Base-by-base conservation (phyloP, 2,797 vertebrate genomes). In the Aotus griseimembra region DNA sequence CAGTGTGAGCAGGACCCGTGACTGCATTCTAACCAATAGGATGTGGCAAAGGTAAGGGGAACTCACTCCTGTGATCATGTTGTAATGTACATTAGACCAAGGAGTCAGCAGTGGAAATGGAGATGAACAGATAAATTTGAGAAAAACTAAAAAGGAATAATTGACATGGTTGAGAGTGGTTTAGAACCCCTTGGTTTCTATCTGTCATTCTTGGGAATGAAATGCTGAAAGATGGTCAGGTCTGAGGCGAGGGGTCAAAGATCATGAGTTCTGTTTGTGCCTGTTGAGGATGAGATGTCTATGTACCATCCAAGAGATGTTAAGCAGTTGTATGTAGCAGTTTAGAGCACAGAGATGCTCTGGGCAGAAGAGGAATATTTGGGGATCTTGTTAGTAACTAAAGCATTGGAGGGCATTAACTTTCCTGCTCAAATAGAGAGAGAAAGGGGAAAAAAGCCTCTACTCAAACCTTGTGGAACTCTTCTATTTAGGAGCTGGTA, bases 121-220 rank as follows among this genome's bases (percentile, higher is more conserved):
- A 90, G 36, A 90, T 12, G 73, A 94, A 61, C n/a, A 89, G 80
- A 75, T 85, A 46, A n/a, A 87, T 55, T 80, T 93, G 89, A 93
- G 46, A 94, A 96, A 96, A 89, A 70, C 57, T 67, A 24, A 39
- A 8, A 95, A 85, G 48, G 52, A 48, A 82, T 86, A 88, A 46
- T 20, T 36, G 70, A 64, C 7, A 58, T 44, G 57, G 70, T 61
- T 52, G 24, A 33, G 13, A 67, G 7, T 67, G 33, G 7, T 67
- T 19, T 67, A 67, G 61, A 73, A 92, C 30, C 11, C 61, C 46
- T 88, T 46, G 30, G 7, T 84, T 87, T 96, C 39, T 77, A 44
- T 90, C 92, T 77, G 44, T 90, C 92, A 64, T 70, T 75, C 36
- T 75, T 73, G n/a, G 48, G 83, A 77, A 57, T 24, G 20, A 80